These are phyloP conservation scores for Busseola fusca DNA, from an alignment of 2,888 invertebrate genomes.

Conservation along the genomic window DNA sequence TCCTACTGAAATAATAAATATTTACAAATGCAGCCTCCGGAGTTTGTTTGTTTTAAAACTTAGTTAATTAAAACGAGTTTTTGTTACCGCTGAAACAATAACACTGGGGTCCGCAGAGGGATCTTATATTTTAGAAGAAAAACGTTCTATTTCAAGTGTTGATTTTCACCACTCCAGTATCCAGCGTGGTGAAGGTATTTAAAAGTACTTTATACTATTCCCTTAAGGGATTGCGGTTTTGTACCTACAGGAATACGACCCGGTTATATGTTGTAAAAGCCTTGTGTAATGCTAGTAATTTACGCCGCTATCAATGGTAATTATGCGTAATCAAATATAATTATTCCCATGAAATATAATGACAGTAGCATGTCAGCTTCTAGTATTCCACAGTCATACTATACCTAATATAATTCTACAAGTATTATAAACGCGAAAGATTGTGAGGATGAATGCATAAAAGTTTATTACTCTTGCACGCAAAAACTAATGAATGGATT, in stretches of 20 bases:
- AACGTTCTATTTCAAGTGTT: conserved; percentile 58
- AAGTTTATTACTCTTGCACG: too few relatives aligned
- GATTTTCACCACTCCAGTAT: conserved; percentile 49
- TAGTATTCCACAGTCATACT: not conserved
- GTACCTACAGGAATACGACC: conserved; percentile 48
- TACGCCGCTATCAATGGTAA: conserved; percentile 38
- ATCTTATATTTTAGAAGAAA: conserved; percentile 57
- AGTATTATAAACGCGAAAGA: too few relatives aligned
- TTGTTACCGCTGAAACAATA: conserved; percentile 70
- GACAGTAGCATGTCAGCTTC: conserved; percentile 12
- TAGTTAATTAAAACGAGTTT: conserved; percentile 79
- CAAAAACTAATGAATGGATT: too few relatives aligned
- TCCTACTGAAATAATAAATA: conserved; percentile 58
- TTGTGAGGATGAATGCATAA: too few relatives aligned
- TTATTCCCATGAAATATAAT: conserved; percentile 23
- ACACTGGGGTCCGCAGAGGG: conserved; percentile 58
- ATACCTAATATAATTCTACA: too few relatives aligned
- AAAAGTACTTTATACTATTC: conserved; percentile 61
- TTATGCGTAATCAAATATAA: conserved; percentile 51
- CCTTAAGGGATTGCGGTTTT: conserved; percentile 67
- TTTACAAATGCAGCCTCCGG: conserved; percentile 60
- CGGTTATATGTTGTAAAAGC: conserved; percentile 32
- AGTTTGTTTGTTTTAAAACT: conserved; percentile 73
- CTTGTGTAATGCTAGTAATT: conserved; percentile 22
- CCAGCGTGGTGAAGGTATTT: conserved; percentile 52